Percentiles rank a stretch among this genome's conserved stretches.
phyloP scores from a whole-genome alignment of 1,140 invertebrate genomes.

The Paracyclopina nana region DNA sequence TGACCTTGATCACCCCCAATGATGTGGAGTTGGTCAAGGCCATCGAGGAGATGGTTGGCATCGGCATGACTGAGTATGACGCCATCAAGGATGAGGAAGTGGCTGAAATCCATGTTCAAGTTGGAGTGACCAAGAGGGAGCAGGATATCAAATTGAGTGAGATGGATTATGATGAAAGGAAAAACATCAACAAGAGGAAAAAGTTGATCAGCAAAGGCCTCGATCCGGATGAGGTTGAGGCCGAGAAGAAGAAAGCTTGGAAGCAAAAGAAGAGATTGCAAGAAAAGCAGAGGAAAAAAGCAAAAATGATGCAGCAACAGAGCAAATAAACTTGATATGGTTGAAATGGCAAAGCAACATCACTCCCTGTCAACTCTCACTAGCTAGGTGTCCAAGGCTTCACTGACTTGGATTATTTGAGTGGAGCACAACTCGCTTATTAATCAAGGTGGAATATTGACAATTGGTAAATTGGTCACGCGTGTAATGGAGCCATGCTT shows the following conservation, averaged over 20 bases:
- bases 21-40: slow-evolving; percentile 66
- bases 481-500: too few species aligned
- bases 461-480: too few species aligned
- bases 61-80: slow-evolving; percentile 61
- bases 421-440: too few species aligned
- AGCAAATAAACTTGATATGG: background rate
- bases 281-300: slow-evolving; percentile 26
- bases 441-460: too few species aligned
- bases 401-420: too few species aligned
- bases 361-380: too few species aligned
- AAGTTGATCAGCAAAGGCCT: slow-evolving; percentile 62
- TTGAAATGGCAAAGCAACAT: too few species aligned
- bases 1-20: slow-evolving; percentile 75
- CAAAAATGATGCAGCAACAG: background rate
- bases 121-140: slow-evolving; percentile 50
- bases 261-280: slow-evolving; percentile 25
- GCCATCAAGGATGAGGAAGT: slow-evolving; percentile 47
- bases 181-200: slow-evolving; percentile 66
- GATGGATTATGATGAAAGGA: slow-evolving; percentile 70
- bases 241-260: slow-evolving; percentile 29
- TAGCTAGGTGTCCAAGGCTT: too few species aligned
- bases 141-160: slow-evolving; percentile 78
- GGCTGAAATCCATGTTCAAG: slow-evolving; percentile 14
- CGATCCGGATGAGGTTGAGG: slow-evolving; percentile 51
- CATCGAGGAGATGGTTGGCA: slow-evolving; percentile 64